Percentiles rank a stretch among this genome's conserved stretches.
These are phyloP conservation scores for Leptestheria dahalacensis DNA, from an alignment of 1,140 invertebrate species.

Conservation along the genomic window DNA sequence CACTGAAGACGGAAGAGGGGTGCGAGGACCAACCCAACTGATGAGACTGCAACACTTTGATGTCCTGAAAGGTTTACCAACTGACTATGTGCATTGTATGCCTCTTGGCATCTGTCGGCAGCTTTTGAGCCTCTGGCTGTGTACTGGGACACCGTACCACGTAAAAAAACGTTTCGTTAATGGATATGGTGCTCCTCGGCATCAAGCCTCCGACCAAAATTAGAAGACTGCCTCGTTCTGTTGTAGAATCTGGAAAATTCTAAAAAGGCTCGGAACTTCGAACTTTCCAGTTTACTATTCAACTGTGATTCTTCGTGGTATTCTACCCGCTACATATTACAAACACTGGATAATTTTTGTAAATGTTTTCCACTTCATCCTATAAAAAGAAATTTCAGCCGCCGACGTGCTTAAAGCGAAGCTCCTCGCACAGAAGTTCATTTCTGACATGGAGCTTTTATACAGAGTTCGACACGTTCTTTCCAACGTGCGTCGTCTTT, in stretches of 20 bases:
- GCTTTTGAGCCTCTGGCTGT: background rate
- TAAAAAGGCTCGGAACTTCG: conserved; percentile 8
- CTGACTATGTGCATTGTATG: conserved; percentile 6
- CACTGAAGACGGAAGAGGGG: background rate
- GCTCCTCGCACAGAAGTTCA: background rate
- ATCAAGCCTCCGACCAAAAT: conserved; percentile 2
- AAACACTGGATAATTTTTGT: conserved; percentile 7
- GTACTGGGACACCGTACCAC: background rate
- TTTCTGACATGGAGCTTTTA: background rate
- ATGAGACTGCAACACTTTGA: background rate
- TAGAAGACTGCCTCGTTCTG: background rate
- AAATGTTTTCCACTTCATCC: conserved; percentile 8
- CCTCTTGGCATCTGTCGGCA: conserved; percentile 5
- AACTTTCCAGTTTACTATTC: conserved; percentile 8
- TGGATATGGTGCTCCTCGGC: background rate
- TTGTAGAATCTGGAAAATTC: background rate
- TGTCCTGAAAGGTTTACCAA: background rate
- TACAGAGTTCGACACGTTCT: background rate
- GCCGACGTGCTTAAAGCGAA: background rate
- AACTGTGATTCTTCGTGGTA: background rate
- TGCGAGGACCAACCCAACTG: conserved; percentile 1
- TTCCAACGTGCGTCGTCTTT: conserved; percentile 2
- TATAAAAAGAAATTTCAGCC: background rate
- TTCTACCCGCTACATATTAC: background rate
- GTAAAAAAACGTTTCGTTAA: background rate